Base-by-base conservation (phyloP, 2,797 vertebrate species). In the Nyctibius grandis region DNA sequence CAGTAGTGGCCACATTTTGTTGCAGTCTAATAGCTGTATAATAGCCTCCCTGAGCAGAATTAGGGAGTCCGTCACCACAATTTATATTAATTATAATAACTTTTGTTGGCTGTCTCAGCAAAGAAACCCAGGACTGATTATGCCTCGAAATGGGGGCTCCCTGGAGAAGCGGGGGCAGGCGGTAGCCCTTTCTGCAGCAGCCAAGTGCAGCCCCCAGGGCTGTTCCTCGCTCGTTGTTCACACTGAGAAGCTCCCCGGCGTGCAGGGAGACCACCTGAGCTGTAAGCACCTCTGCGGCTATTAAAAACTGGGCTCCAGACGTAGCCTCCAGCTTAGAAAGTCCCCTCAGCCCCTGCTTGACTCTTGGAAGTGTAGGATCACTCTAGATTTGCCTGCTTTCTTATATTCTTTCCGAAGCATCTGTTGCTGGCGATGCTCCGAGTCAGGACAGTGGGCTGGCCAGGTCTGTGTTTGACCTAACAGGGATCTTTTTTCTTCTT, bases 31-130 rank as follows among this genome's bases (percentile, higher is more conserved):
- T 91, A 89, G 67, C 86, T 87, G 36, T 40, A 50, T 89, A 95
- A 95, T 94, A 86, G 91, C 90, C 77, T 85, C 63, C 85, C 72
- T 72, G 86, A 93, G 65, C 60, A 87, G 94, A 93, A 82, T 89
- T 91, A 91, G 70, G 59, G 74, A 95, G 86, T 59, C 81, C 84
- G 80, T 90, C 78, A 36, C 67, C 88, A 78, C 84, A 92, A 82
- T 95, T 89, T 85, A 45, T 94, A 72, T 77, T 94, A 95, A 85
- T 93, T 85, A 74, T 56, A 75, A 70, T 82, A 91, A 89, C 72
- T 87, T 94, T 15, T 80, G 56, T 85, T 75, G 85, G 64, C 63
- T 79, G 18, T 70, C 63, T 90, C 77, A 50, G 81, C 54, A 61
- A 90, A 88, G 59, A 82, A 92, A 31, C 60, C 16, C 45, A 29